A percentile compares a stretch with the other conserved stretches of the same genome.
Conservation (phyloP, 2,797 vertebrate species). For the Parambassis ranga region DNA sequence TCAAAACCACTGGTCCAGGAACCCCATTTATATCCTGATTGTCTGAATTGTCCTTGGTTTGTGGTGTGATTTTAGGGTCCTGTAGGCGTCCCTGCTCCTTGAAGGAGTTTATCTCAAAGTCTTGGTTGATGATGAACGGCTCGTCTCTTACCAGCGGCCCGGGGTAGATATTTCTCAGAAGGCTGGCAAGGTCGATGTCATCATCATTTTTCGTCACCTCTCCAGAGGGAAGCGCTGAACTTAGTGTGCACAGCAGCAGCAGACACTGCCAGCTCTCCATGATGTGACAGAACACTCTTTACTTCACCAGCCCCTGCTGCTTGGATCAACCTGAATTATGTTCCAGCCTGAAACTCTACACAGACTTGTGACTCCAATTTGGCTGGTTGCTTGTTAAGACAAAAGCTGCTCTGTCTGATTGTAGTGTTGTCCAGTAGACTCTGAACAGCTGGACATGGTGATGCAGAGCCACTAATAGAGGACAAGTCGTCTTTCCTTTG, state of each 20-base stretch:
- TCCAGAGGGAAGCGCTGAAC: conserved; percentile 30
- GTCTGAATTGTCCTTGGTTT: conserved; percentile 22
- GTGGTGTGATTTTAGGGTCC: conserved; percentile 13
- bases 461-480: conserved; percentile 59
- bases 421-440: conserved; percentile 30
- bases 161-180: conserved; percentile 61
- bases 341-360: conserved; percentile 16
- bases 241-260: conserved; percentile 58
- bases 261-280: conserved; percentile 62
- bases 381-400: conserved; percentile 47
- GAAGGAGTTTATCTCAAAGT: conserved; percentile 33
- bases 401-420: conserved; percentile 62
- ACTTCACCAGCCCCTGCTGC: conserved; percentile 4
- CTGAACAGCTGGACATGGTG: conserved; percentile 24
- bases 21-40: background rate
- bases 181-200: conserved; percentile 44
- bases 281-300: conserved; percentile 12
- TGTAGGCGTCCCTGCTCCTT: conserved; percentile 21
- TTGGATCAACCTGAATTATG: conserved; percentile 37
- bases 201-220: conserved; percentile 36
- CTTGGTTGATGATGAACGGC: conserved; percentile 33
- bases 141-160: conserved; percentile 46
- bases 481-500: conserved; percentile 63
- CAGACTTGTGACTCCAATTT: conserved; percentile 75
- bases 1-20: conserved; percentile 66